Evolutionary conservation across 1,140 invertebrate genomes (phyloP).

Genomic region (Cydia pomonella): DNA sequence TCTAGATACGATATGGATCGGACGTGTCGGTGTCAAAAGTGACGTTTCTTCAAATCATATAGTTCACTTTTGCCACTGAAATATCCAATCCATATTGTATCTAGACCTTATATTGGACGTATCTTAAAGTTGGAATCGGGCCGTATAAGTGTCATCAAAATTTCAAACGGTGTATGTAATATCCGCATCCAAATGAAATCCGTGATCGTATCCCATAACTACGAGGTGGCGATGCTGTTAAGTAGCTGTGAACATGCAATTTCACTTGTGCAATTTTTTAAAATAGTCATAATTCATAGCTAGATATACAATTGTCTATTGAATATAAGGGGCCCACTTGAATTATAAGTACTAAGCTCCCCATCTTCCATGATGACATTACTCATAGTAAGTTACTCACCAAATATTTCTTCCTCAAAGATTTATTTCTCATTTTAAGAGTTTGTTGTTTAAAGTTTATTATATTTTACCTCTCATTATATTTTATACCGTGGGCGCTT

Average conservation of each 20-base stretch:
- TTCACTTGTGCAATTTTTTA: conserved; percentile 79
- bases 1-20: no score
- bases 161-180: conserved; percentile 49
- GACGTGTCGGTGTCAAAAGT: no score
- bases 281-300: conserved; percentile 79
- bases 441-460: conserved; percentile 64
- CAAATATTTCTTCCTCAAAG: conserved; percentile 76
- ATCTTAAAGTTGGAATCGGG: no score
- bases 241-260: conserved; percentile 78
- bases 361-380: conserved; percentile 57
- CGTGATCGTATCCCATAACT: conserved; percentile 64
- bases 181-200: conserved; percentile 61
- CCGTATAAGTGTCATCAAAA: conserved; percentile 65
- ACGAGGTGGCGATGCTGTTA: conserved; percentile 70
- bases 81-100: no score
- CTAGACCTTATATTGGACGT: no score
- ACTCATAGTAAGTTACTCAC: conserved; percentile 60
- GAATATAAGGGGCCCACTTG: conserved; percentile 77
- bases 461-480: conserved; percentile 62
- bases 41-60: no score
- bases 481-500: conserved; percentile 72
- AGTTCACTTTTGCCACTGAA: no score
- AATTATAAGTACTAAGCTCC: conserved; percentile 64
- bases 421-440: conserved; percentile 76
- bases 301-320: conserved; percentile 79